Evolutionary conservation across 1,140 invertebrate species (phyloP).

Genomic region (Drosophila ambigua): DNA sequence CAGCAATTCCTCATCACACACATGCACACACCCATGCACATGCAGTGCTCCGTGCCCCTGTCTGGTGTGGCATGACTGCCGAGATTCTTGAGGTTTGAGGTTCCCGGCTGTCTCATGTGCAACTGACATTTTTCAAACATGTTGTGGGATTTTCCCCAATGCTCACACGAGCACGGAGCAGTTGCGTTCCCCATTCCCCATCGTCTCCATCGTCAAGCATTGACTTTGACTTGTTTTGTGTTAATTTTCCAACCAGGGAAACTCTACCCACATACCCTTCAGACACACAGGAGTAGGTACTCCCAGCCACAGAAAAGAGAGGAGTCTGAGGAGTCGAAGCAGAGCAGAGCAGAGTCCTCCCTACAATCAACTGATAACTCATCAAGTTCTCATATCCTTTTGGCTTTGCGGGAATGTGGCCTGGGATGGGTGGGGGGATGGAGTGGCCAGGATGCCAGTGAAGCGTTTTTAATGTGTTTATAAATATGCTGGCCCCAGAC

Average conservation of each 20-base stretch:
- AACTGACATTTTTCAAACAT: conserved; percentile 66
- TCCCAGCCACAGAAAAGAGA: background rate
- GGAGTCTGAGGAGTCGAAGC: too few relatives aligned
- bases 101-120: conserved; percentile 42
- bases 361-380: conserved; percentile 34
- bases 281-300: background rate
- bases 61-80: conserved; percentile 37
- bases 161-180: conserved; percentile 13
- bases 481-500: conserved; percentile 46
- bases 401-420: too few relatives aligned
- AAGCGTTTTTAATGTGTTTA: conserved; percentile 73
- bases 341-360: background rate
- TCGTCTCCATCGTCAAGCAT: conserved; percentile 59
- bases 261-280: too few relatives aligned
- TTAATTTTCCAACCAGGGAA: conserved; percentile 31
- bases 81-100: conserved; percentile 48
- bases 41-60: background rate
- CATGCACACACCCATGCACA: conserved; percentile 15
- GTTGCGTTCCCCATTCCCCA: conserved; percentile 10
- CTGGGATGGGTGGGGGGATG: too few relatives aligned
- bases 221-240: conserved; percentile 65
- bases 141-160: conserved; percentile 33
- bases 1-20: conserved; percentile 41
- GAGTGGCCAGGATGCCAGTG: conserved; percentile 21
- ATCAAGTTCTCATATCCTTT: conserved; percentile 42